Base-by-base conservation (phyloP, 2,113 vertebrate genomes). In the Paracanthobrama guichenoti region DNA sequence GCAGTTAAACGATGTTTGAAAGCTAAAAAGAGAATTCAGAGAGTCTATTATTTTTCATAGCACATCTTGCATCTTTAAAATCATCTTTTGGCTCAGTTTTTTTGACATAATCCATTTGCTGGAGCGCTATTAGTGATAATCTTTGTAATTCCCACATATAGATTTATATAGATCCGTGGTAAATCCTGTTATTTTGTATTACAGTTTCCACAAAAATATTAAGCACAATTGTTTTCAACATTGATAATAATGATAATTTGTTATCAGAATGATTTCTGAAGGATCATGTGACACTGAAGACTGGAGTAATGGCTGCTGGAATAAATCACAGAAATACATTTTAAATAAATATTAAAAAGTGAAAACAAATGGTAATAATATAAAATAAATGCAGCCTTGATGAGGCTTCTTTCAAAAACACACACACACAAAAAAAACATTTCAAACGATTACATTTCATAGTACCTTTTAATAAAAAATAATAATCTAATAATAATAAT, bases 201-300 rank as follows among this genome's bases (percentile, higher is more conserved):
- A 42, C 66, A 44, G 14, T 67, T 80, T 35, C 55, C 48, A 46
- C 16, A 12, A 75, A 86, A 73, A 72, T 71, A 77, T 24, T 60
- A 60, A 60, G 50, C 50, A 53, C 48, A 18, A 53, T 16, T 66
- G 14, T 31, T 66, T 62, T 66, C 6, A 35, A 66, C 28, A 20
- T 16, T 35, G 26, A 66, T 31, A 6, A 31, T 66, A 18, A 53
- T 50, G 16, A 53, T 5, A 18, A 53, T 6, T 46, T 53, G 62
- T 66, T 66, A 31, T 31, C 6, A 66, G 31, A 9, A 8, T 66
- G 3, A 66, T 66, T 35, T 66, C 14, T 18, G 62, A 66, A 31
- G 6, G 26, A 31, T 28, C 7, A 8, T 18, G 2, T 66, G 62
- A 66, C 3, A n/a, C 26, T 62, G 5, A 28, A 46, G 44, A 46